phyloP scores from a whole-genome alignment of 1,140 invertebrate genomes.

The Delia radicum region DNA sequence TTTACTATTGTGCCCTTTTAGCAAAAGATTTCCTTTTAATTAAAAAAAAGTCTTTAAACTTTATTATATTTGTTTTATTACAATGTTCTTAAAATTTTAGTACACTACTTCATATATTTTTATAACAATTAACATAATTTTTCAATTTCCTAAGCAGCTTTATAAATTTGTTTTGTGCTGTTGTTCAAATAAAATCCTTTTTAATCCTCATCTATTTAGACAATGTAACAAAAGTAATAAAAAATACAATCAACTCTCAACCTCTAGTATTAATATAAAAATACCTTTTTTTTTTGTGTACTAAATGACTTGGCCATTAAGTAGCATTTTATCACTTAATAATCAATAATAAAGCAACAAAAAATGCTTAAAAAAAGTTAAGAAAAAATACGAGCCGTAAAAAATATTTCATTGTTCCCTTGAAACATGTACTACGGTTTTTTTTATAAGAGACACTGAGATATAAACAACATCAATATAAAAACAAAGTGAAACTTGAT shows the following conservation, averaged over 20 bases:
- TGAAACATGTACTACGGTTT: not conserved
- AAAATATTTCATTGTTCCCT: conserved; percentile 1
- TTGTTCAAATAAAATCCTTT: not conserved
- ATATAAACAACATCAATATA: not conserved
- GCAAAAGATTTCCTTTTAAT: too few relatives aligned
- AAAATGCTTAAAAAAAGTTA: too few relatives aligned
- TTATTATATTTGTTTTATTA: too few relatives aligned
- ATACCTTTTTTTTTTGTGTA: not conserved
- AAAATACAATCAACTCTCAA: not conserved
- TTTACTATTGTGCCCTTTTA: too few relatives aligned
- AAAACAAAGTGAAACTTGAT: not conserved
- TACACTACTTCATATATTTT: not conserved
- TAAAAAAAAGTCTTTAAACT: too few relatives aligned
- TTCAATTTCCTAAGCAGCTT: not conserved
- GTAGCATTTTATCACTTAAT: conserved; percentile 1
- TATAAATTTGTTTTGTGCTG: not conserved
- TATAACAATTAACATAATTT: not conserved
- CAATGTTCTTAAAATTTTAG: not conserved
- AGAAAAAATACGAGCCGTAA: not conserved
- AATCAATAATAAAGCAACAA: not conserved
- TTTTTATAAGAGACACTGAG: not conserved
- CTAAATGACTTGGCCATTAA: not conserved
- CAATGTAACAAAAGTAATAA: not conserved
- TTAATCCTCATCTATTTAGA: not conserved
- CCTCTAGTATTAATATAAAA: not conserved